Evolutionary conservation across 2,888 invertebrate species (phyloP), one percentile per base, ranked within the genome.

Genomic region (Meteorus colon): DNA sequence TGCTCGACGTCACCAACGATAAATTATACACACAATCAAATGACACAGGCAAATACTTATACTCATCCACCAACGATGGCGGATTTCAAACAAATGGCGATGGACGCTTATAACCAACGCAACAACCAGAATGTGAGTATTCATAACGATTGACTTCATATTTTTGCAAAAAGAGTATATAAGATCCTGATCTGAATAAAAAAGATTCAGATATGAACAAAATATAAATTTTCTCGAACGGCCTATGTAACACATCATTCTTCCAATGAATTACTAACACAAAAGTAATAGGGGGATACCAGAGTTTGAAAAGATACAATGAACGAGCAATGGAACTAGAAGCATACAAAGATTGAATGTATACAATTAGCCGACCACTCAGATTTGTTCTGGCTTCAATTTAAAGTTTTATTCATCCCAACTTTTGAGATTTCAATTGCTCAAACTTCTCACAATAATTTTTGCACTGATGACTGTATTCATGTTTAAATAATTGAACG

Each of bases 371-470:
- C 8, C 41, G 12, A 41, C 41, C 41, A 41, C 34, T 34, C 34
- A 41, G 12, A 41, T 10, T 41, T 41, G 84, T 85, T 81, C 76
- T 80, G 82, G 84, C 81, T 75, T 81, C 78, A 8, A 19, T 6
- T n/a, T 62, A 62, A 65, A 34, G 6, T 41, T 41, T 34, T 19
- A n/a, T 10, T 85, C 86, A 86, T 86, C 86, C 83, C 82, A 83
- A 81, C 86, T 86, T 84, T 81, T 84, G 82, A 82, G 83, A 86
- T 85, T 87, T 87, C 87, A 87, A 87, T 87, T 87, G 86, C 86
- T 82, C 81, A 77, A 86, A 86, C 85, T 87, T 87, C 87, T 84
- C 84, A 85, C 86, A 85, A 87, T 87, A 87, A 87, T 87, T 87
- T 83, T 75, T 71, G 70, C 51, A 63, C 55, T 51, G 62, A 19